phyloP scores from a whole-genome alignment of 2,113 vertebrate species.

The Callionymus lyra region DNA sequence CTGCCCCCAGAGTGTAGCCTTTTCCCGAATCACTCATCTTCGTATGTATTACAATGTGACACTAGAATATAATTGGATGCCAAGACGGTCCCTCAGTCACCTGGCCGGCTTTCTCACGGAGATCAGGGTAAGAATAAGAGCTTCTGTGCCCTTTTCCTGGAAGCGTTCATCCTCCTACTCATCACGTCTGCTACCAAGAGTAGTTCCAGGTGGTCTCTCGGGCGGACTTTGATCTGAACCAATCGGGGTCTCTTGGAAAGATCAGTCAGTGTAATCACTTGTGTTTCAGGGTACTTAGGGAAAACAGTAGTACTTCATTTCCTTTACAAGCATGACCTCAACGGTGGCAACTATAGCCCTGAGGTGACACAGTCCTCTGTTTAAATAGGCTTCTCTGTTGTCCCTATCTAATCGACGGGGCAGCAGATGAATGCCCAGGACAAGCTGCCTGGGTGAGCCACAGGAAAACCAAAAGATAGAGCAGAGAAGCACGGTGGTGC shows the following conservation, averaged over 20 bases:
- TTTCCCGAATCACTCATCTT: constrained; percentile 20
- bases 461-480: constrained; percentile 31
- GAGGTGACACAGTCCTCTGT: constrained; percentile 45
- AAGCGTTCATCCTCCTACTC: constrained; percentile 35
- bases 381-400: constrained; percentile 57
- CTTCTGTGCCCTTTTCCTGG: constrained; percentile 43
- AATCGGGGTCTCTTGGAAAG: constrained; percentile 35
- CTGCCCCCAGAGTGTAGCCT: constrained; percentile 10
- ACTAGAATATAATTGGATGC: constrained; percentile 25
- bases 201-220: constrained; percentile 53
- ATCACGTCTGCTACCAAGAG: constrained; percentile 35
- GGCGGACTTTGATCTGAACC: constrained; percentile 49
- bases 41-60: constrained; percentile 27
- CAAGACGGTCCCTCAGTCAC: constrained; percentile 25
- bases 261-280: constrained; percentile 51
- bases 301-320: constrained; percentile 56
- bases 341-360: constrained; percentile 37
- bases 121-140: constrained; percentile 45
- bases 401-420: constrained; percentile 61
- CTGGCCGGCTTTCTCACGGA: constrained; percentile 52
- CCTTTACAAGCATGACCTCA: constrained; percentile 57
- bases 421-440: constrained; percentile 61
- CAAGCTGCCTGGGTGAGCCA: constrained; percentile 38
- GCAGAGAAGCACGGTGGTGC: constrained; percentile 31
- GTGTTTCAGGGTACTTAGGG: constrained; percentile 44